Conservation (phyloP, 2,888 invertebrate genomes). For the Hypena proboscidalis region DNA sequence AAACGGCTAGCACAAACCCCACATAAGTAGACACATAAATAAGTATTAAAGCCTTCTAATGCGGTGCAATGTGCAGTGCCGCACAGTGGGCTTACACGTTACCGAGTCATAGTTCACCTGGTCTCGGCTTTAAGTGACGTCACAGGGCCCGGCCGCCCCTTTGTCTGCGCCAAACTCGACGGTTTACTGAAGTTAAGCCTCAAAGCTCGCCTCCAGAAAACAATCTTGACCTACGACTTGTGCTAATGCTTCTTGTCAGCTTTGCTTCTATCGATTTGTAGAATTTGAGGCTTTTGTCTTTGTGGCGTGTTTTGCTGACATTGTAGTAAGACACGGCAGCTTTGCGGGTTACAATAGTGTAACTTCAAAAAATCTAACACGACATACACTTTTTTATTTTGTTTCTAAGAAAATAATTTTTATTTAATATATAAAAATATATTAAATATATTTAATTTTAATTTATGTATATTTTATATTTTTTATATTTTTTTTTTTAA, state of each 20-base stretch:
- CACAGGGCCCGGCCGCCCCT: slow-evolving; percentile 43
- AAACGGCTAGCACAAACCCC: slow-evolving; percentile 9
- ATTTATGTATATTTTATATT: no score
- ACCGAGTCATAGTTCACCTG: slow-evolving; percentile 49
- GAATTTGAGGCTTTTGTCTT: not conserved
- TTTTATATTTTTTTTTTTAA: no score
- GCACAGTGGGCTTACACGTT: slow-evolving; percentile 29
- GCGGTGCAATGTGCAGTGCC: slow-evolving; percentile 18
- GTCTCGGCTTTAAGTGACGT: slow-evolving; percentile 42
- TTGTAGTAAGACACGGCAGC: no score
- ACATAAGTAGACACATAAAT: slow-evolving; percentile 33
- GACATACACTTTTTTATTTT: no score
- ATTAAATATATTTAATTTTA: no score
- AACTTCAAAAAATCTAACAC: no score
- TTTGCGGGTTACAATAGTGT: no score
- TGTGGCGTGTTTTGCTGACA: no score
- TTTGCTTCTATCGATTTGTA: slow-evolving; percentile 7
- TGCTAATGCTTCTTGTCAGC: slow-evolving; percentile 26
- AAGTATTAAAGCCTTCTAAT: slow-evolving; percentile 38
- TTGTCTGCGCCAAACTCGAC: slow-evolving; percentile 49
- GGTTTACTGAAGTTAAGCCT: slow-evolving; percentile 57
- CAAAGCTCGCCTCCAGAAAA: slow-evolving; percentile 49
- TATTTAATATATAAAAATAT: no score
- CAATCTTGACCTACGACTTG: slow-evolving; percentile 53
- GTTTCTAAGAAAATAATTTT: no score